These are phyloP conservation scores for Pogonus chalceus DNA, from an alignment of 1,140 invertebrate genomes.

Conservation along the genomic window DNA sequence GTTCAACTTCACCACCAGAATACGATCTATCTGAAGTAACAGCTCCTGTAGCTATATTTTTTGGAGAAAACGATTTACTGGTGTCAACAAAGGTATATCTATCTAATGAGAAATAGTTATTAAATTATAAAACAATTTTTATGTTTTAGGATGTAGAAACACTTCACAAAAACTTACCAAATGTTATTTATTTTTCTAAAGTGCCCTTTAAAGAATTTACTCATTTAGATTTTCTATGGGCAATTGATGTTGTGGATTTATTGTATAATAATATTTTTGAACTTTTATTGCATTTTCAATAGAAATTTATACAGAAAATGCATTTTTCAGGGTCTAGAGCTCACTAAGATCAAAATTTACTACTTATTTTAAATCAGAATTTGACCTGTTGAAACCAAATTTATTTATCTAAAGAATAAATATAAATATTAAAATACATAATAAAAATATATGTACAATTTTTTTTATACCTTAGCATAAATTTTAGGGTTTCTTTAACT, in stretches of 20 bases:
- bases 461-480: too few relatives aligned
- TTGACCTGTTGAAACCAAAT: too few relatives aligned
- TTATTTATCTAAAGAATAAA: too few relatives aligned
- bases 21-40: slow-evolving; percentile 49
- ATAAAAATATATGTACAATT: too few relatives aligned
- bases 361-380: too few relatives aligned
- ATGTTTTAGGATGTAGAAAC: slow-evolving; percentile 14
- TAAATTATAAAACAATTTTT: neutral
- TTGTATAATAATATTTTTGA: slow-evolving; percentile 34
- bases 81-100: slow-evolving; percentile 18
- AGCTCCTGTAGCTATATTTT: slow-evolving; percentile 55
- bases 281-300: too few relatives aligned
- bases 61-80: slow-evolving; percentile 60
- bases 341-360: too few relatives aligned
- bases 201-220: slow-evolving; percentile 34
- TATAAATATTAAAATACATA: too few relatives aligned
- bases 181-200: slow-evolving; percentile 11
- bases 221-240: slow-evolving; percentile 40
- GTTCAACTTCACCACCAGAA: slow-evolving; percentile 39
- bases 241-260: slow-evolving; percentile 30
- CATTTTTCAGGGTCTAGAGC: too few relatives aligned
- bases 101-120: neutral
- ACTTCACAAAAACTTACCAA: slow-evolving; percentile 12
- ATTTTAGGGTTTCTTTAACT: too few relatives aligned
- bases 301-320: too few relatives aligned